Base-by-base conservation (phyloP, 2,888 invertebrate genomes). In the Drosophila kanekoi region DNA sequence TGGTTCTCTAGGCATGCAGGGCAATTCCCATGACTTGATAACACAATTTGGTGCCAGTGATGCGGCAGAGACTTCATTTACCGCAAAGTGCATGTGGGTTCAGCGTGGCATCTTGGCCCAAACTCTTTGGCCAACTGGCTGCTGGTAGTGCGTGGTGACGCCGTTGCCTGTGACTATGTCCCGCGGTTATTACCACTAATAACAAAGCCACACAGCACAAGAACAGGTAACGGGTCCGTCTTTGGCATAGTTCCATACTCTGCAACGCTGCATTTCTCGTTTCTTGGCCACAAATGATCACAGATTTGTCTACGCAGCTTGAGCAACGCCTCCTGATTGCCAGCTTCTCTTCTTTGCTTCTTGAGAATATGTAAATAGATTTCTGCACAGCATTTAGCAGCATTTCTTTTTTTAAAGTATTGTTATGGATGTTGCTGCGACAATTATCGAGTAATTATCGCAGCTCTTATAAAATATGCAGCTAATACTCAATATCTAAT, bases 21-120 rank as follows among this genome's bases (percentile, higher is more conserved):
- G 86, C 86, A 87, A 75, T 86, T 86, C 86, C 89, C 86, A 86
- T 81, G 86, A 61, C 72, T 89, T 87, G 89, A 87, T 84, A 87
- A 88, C 89, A 88, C 81, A 86, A 83, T 86, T 85, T 87, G 83
- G 67, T 73, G 70, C 51, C 65, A 35, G 56, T 18, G 66, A 53
- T 68, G 74, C 61, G 60, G 65, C 53, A 53, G 60, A 71, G 77
- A 75, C 84, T 82, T 77, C 75, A 78, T 85, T 83, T 83, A 83
- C 83, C 87, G 83, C 83, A 83, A 83, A 83, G 86, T 87, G 83
- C 83, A 83, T 83, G 82, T 87, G 87, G 87, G 83, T 77, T 85
- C 82, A 87, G 66, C 74, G 54, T 74, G 81, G 81, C 76, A 81
- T 76, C 81, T 49, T 18, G 38, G 18, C n/a, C 57, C 23, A 53